Evolutionary conservation across 2,797 vertebrate species (phyloP).

Genomic region (Zenarchopterus dispar): DNA sequence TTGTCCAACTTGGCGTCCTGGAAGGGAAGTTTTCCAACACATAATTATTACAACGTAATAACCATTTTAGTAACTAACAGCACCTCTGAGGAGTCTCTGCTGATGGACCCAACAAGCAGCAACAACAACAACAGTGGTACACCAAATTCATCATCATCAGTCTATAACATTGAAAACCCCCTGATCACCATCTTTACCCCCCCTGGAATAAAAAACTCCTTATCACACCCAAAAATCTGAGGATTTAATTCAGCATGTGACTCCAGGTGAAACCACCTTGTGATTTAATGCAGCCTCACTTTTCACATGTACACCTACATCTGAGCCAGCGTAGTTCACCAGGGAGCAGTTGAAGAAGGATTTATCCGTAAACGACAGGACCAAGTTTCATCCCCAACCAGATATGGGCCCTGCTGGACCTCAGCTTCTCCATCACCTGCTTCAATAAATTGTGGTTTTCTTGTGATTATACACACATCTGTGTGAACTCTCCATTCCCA

Average conservation of each 20-base stretch:
- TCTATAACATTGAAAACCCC: neutral
- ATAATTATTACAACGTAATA: too few species aligned
- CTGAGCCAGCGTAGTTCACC: neutral
- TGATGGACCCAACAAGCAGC: too few species aligned
- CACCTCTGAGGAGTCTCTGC: too few species aligned
- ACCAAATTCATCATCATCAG: too few species aligned
- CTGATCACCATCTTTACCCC: neutral
- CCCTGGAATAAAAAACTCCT: neutral
- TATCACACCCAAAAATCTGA: neutral
- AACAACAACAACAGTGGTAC: too few species aligned
- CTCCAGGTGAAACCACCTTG: neutral
- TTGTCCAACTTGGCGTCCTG: too few species aligned
- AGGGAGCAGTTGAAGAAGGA: neutral
- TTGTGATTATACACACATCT: neutral
- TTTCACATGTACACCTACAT: neutral
- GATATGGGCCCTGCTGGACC: neutral
- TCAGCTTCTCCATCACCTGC: too few species aligned
- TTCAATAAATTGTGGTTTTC: constrained; percentile 31
- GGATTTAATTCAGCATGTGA: neutral
- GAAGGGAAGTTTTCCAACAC: too few species aligned
- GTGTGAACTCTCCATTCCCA: constrained; percentile 26
- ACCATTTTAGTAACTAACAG: too few species aligned
- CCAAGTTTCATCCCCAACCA: neutral
- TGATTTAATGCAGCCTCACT: neutral
- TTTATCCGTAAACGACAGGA: too few species aligned